These are phyloP conservation scores for Argopecten irradians DNA, from an alignment of 1,140 invertebrate species.

Conservation along the genomic window DNA sequence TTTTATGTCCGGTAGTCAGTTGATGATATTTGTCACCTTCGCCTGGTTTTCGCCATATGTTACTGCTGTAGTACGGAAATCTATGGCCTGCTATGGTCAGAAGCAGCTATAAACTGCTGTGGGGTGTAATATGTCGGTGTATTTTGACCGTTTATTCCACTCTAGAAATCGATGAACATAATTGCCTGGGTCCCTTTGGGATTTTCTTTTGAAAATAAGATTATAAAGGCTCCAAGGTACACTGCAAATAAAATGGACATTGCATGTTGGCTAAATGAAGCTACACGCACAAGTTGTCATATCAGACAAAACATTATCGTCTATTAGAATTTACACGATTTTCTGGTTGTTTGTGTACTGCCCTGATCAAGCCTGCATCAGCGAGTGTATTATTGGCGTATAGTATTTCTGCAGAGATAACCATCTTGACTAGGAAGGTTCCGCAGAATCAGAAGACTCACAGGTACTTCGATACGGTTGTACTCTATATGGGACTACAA, in stretches of 20 bases:
- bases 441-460: neutral
- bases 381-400: neutral
- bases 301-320: neutral
- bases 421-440: neutral
- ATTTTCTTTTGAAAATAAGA: neutral
- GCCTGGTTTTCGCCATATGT: neutral
- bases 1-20: neutral
- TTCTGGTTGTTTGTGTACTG: neutral
- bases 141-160: conserved; percentile 21
- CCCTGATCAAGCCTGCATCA: neutral
- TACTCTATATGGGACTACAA: too few species aligned
- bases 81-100: neutral
- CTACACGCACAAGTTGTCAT: neutral
- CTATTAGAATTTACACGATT: neutral
- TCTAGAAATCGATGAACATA: neutral
- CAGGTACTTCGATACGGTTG: neutral
- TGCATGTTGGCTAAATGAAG: neutral
- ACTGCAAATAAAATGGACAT: neutral
- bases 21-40: neutral
- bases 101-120: neutral
- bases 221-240: neutral
- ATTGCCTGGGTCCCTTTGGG: neutral
- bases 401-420: neutral
- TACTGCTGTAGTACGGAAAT: neutral
- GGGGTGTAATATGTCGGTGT: neutral